A percentile compares a stretch with the other conserved stretches of the same genome.
phyloP scores from a whole-genome alignment of 2,113 vertebrate genomes.

The Platycercus adscitus region DNA sequence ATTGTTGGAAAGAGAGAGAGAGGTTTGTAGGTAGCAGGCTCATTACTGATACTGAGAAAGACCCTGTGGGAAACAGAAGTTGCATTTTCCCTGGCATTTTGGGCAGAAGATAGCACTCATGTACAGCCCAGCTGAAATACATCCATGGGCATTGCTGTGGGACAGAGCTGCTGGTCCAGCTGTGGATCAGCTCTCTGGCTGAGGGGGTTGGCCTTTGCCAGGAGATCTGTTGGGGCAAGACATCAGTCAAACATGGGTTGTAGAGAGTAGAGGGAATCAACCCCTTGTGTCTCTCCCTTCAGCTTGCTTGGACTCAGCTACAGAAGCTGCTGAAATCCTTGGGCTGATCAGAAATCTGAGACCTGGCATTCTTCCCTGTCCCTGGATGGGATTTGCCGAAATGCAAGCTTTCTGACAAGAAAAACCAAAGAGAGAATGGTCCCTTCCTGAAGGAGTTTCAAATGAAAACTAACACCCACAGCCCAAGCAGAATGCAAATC shows the following conservation, averaged over 20 bases:
- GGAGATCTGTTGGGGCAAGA: background rate
- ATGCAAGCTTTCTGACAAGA: background rate
- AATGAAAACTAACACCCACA: background rate
- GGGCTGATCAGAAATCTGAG: background rate
- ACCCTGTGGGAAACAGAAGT: background rate
- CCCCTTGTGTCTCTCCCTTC: too few relatives aligned
- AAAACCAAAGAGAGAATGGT: accelerated
- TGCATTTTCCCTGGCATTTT: background rate
- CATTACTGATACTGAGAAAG: background rate
- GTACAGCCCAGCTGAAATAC: background rate
- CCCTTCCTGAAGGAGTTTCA: background rate
- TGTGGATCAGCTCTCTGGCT: background rate
- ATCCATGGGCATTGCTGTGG: accelerated
- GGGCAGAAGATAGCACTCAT: background rate
- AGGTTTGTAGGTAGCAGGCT: background rate
- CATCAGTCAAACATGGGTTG: background rate
- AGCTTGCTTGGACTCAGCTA: background rate
- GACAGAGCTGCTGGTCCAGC: background rate
- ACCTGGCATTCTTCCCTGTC: background rate
- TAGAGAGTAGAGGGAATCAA: background rate
- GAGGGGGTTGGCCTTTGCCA: background rate
- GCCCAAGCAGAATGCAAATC: background rate
- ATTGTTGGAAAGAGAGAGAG: background rate
- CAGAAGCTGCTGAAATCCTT: background rate
- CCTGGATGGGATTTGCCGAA: background rate